Percentiles rank a stretch among this genome's conserved stretches.
These are phyloP conservation scores for Oasisia sp. DNA, from an alignment of 2,888 invertebrate genomes.

Conservation along the genomic window DNA sequence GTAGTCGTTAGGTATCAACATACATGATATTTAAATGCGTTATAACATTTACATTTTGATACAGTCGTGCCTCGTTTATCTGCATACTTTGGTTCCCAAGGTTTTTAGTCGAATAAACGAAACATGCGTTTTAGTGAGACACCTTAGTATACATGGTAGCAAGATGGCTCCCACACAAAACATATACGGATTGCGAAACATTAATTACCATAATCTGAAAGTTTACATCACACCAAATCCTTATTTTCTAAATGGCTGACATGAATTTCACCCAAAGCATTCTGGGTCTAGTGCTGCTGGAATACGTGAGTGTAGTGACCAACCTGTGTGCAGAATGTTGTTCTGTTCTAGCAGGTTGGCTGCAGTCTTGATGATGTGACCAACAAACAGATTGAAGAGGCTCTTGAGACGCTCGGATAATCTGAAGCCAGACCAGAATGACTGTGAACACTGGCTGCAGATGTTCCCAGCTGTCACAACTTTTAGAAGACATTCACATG, in stretches of 20 bases:
- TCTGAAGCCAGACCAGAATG: constrained; percentile 58
- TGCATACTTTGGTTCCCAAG: no score
- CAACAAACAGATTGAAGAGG: constrained; percentile 89
- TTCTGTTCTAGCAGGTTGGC: constrained; percentile 76
- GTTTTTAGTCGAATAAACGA: no score
- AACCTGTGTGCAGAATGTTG: constrained; percentile 66
- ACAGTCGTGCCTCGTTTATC: no score
- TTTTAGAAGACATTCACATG: neutral
- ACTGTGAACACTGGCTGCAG: neutral
- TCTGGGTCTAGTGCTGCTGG: neutral
- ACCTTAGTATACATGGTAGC: no score
- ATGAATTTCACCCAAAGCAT: neutral
- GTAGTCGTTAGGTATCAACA: no score
- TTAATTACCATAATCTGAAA: no score
- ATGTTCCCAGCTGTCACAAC: neutral
- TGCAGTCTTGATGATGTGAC: constrained; percentile 84
- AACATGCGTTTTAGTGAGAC: no score
- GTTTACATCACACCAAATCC: no score
- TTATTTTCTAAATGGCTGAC: neutral
- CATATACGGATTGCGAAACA: no score
- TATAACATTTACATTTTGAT: neutral
- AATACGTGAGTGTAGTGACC: neutral
- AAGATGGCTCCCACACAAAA: no score
- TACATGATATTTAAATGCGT: no score
- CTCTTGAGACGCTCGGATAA: constrained; percentile 86